Percentiles rank a stretch among this genome's conserved stretches.
phyloP scores from a whole-genome alignment of 2,113 vertebrate genomes.

The Psilopsiagon aymara region DNA sequence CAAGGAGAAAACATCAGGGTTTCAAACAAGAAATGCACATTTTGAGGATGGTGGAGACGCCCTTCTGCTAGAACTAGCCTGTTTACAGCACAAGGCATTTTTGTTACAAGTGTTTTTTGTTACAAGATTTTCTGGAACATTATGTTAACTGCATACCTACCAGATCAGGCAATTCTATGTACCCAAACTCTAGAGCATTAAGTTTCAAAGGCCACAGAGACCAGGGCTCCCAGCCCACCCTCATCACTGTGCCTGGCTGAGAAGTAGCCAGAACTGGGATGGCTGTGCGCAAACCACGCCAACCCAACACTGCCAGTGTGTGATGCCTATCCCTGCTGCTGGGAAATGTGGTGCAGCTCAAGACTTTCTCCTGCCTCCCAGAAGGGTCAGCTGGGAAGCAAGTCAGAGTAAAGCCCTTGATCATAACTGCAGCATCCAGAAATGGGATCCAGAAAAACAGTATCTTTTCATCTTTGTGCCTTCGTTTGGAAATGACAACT shows the following conservation, averaged over 20 bases:
- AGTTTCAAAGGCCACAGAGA: neutral
- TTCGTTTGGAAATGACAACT: neutral
- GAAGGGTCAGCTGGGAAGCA: neutral
- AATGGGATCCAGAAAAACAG: neutral
- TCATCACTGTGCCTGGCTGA: neutral
- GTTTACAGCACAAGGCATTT: neutral
- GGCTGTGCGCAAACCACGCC: fast-evolving
- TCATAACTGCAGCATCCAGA: neutral
- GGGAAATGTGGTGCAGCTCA: neutral
- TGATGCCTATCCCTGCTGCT: neutral
- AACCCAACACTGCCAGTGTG: fast-evolving
- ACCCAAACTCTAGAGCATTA: neutral
- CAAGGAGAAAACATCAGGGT: neutral
- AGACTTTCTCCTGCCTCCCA: neutral
- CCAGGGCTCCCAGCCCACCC: neutral
- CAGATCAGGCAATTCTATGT: neutral
- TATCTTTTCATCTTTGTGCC: neutral
- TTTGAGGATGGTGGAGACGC: neutral
- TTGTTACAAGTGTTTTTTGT: neutral
- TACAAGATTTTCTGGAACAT: neutral
- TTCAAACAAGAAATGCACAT: neutral
- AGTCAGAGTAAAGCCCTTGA: neutral
- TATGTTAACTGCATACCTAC: neutral
- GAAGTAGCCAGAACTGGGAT: neutral
- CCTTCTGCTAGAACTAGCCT: neutral